These are phyloP conservation scores for Callorhinus ursinus DNA, from an alignment of 2,113 vertebrate genomes.

Conservation along the genomic window DNA sequence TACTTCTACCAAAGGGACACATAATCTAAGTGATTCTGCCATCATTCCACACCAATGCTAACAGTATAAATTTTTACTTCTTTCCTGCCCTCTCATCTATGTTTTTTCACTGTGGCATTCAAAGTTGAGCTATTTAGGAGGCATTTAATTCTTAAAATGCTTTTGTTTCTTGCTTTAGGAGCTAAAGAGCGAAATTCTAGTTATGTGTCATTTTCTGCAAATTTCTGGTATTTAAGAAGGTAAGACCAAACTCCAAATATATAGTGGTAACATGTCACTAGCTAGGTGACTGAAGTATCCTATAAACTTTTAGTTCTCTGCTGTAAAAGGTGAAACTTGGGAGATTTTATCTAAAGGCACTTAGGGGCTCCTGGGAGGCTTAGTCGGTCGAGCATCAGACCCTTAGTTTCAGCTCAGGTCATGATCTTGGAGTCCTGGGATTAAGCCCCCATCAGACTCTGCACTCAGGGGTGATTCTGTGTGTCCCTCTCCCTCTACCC, in stretches of 20 bases:
- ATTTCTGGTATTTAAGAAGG: conserved; percentile 23
- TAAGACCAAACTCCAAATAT: background rate
- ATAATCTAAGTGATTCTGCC: background rate
- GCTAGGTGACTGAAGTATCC: background rate
- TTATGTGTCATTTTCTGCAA: background rate
- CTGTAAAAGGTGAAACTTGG: background rate
- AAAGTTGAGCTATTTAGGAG: conserved; percentile 8
- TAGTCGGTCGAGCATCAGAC: background rate
- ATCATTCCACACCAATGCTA: background rate
- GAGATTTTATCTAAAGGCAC: background rate
- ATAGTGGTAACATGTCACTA: background rate
- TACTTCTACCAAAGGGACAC: background rate
- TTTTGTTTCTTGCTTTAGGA: conserved; percentile 5
- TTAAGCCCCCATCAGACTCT: background rate
- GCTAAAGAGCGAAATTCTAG: conserved; percentile 15
- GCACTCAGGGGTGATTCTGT: background rate
- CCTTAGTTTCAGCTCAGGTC: too few species aligned
- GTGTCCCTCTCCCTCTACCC: background rate
- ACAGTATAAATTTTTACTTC: background rate
- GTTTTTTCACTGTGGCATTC: background rate
- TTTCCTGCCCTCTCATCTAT: background rate
- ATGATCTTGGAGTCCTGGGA: too few species aligned
- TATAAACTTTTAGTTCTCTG: background rate
- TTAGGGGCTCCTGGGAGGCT: background rate
- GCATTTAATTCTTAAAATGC: background rate